Evolutionary conservation across 2,113 vertebrate genomes (phyloP), one percentile per base, ranked within the genome.

Genomic region (Cyprinodon brontotheroides): DNA sequence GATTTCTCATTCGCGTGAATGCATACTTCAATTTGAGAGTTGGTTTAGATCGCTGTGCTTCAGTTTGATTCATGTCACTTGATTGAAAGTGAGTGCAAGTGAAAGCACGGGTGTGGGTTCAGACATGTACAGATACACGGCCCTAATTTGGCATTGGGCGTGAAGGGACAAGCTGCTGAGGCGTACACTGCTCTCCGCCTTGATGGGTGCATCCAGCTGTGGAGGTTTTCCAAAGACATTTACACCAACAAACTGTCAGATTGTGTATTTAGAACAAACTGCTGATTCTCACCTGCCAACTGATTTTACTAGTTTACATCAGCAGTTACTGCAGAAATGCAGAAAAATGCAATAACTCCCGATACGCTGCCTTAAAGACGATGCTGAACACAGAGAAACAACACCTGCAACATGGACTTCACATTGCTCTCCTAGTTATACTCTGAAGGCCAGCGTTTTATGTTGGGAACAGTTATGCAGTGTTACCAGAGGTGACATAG

Each of bases 391-490:
- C 11, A 61, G 13, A 15, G 9, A 57, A 57, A 20, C 50, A n/a
- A n/a, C 6, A 9, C 15, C 14, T 20, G 6, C 64, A 45, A 65
- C 39, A 41, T n/a, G 64, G 4, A 45, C 4, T 20, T 20, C 13
- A 15, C 8, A 14, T 14, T 72, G 12, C 47, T 62, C 61, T 43
- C 38, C 61, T 70, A 47, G 29, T 12, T 63, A 20, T 37, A 48
- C 11, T 10, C 43, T 65, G 47, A 61, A 45, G 11, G 20, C 53
- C 66, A 68, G 61, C 29, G 91, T 87, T 78, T 86, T 36, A 71
- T 75, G 80, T 76, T 77, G 47, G 72, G 92, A 93, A 93, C 93
- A 94, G 85, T 88, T 90, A 95, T 91, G 92, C 80, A 73, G 80
- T 87, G 85, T 83, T 86, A 89, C 81, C 71, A 80, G 78, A 92